A percentile compares a stretch with the other conserved stretches of the same genome.
phyloP scores from a whole-genome alignment of 1,140 invertebrate genomes.

The Drosophila kepulauana region DNA sequence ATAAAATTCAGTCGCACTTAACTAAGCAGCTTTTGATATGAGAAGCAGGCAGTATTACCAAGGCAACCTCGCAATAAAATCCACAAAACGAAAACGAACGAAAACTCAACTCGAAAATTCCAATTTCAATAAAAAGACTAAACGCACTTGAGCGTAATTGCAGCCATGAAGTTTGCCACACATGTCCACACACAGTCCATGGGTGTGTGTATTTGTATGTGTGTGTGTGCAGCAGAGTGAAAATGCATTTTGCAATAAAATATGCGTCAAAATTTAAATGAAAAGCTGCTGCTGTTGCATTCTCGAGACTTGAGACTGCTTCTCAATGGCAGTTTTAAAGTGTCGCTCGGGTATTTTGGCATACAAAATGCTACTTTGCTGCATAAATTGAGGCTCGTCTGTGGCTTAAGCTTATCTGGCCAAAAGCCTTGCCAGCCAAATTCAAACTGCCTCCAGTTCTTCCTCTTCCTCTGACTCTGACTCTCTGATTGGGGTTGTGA shows the following conservation, averaged over 20 bases:
- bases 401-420: slow-evolving; percentile 60
- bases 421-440: slow-evolving; percentile 27
- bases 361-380: slow-evolving; percentile 23
- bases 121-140: slow-evolving; percentile 73
- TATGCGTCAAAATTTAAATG: slow-evolving; percentile 78
- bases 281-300: slow-evolving; percentile 38
- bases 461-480: background rate
- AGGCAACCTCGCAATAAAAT: slow-evolving; percentile 25
- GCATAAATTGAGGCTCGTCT: slow-evolving; percentile 62
- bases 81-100: slow-evolving; percentile 28
- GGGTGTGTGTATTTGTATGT: slow-evolving; percentile 13
- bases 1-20: slow-evolving; percentile 69
- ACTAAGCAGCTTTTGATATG: slow-evolving; percentile 59
- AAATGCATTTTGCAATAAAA: slow-evolving; percentile 68
- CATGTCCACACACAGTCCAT: background rate
- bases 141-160: slow-evolving; percentile 81
- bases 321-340: slow-evolving; percentile 32
- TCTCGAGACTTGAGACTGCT: background rate
- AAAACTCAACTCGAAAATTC: slow-evolving; percentile 45
- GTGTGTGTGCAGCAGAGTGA: slow-evolving; percentile 25
- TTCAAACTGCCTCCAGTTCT: slow-evolving; percentile 15
- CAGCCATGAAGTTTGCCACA: slow-evolving; percentile 46
- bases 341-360: slow-evolving; percentile 12
- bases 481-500: slow-evolving; percentile 1
- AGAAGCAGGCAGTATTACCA: slow-evolving; percentile 20